A percentile compares a stretch with the other conserved stretches of the same genome.
These are phyloP conservation scores for Spermophilus dauricus DNA, from an alignment of 2,113 vertebrate species.

Conservation along the genomic window DNA sequence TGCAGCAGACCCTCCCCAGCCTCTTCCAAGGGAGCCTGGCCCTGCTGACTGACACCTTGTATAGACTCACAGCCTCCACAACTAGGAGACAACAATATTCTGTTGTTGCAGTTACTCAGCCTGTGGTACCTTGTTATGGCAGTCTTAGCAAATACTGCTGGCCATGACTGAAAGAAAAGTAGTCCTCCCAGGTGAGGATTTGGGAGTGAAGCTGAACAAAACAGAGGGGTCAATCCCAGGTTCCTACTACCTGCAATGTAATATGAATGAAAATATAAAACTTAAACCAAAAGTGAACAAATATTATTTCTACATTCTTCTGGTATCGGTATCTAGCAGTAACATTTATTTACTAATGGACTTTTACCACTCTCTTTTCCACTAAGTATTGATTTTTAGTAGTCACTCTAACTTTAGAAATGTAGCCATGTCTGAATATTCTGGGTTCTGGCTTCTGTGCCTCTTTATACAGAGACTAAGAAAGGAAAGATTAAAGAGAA, in stretches of 20 bases:
- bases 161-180: not conserved
- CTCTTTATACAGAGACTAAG: not conserved
- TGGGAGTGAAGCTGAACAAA: not conserved
- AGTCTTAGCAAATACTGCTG: not conserved
- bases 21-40: not conserved
- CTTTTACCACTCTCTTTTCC: not conserved
- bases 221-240: not conserved
- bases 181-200: not conserved
- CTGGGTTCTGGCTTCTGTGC: not conserved
- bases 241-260: not conserved
- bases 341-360: not conserved
- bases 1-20: not conserved
- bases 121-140: not conserved
- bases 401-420: not conserved
- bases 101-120: not conserved
- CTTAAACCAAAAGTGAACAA: not conserved
- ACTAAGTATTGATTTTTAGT: not conserved
- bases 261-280: not conserved
- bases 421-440: not conserved
- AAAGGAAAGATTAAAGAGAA: not conserved
- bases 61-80: not conserved
- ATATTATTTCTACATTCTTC: not conserved
- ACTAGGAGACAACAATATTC: not conserved
- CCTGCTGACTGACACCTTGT: not conserved
- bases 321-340: not conserved